Conservation (phyloP, 2,888 invertebrate species). For the Gortyna flavago region DNA sequence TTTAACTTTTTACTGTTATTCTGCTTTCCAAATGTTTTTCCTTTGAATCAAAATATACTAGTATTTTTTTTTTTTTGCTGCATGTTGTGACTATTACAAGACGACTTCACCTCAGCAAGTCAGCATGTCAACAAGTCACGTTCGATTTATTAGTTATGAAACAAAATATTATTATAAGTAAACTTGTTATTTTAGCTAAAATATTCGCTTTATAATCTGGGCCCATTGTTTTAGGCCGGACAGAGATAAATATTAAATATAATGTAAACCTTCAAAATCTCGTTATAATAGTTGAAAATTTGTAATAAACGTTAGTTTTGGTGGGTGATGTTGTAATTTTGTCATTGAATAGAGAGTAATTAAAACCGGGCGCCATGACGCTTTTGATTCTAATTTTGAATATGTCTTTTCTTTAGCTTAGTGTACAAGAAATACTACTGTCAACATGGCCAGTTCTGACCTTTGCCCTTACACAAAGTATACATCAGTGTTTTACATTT, state of each 20-base stretch:
- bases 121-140: conserved; percentile 21
- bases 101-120: background rate
- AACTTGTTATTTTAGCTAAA: conserved; percentile 60
- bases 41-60: no score
- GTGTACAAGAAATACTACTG: background rate
- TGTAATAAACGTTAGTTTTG: conserved; percentile 43
- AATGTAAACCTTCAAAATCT: conserved; percentile 57
- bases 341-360: conserved; percentile 14
- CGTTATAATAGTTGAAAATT: conserved; percentile 39
- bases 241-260: conserved; percentile 67
- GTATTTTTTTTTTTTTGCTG: no score
- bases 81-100: background rate
- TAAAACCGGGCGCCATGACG: background rate
- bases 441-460: background rate
- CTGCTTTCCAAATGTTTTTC: no score
- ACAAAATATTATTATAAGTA: conserved; percentile 56
- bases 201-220: conserved; percentile 60
- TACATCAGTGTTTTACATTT: background rate
- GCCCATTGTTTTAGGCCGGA: conserved; percentile 56
- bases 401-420: background rate
- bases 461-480: background rate
- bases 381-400: background rate
- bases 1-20: no score
- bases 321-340: conserved; percentile 11
- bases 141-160: conserved; percentile 45